These are phyloP conservation scores for Drosophila paracracens DNA, from an alignment of 2,888 invertebrate species.

Conservation along the genomic window DNA sequence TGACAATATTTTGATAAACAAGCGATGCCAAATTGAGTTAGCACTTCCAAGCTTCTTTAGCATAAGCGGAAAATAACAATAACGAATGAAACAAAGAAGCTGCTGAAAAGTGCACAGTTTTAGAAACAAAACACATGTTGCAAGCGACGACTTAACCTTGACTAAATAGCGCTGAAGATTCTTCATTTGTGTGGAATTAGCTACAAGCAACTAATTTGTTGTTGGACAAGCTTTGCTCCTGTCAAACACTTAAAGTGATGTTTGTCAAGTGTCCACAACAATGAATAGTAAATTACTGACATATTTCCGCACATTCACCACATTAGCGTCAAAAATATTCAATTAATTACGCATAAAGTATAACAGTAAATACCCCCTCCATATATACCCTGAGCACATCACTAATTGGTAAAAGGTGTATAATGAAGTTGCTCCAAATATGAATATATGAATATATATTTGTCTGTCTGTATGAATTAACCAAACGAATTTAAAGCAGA, in stretches of 20 bases:
- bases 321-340: constrained; percentile 71
- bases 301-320: constrained; percentile 78
- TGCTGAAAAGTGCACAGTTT: constrained; percentile 41
- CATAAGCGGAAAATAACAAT: constrained; percentile 52
- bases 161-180: constrained; percentile 29
- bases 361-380: constrained; percentile 21
- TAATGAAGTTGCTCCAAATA: neutral
- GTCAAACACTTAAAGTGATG: constrained; percentile 48
- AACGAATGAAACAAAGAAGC: constrained; percentile 46
- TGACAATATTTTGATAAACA: constrained; percentile 8
- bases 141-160: constrained; percentile 36
- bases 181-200: constrained; percentile 31
- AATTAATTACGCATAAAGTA: constrained; percentile 67
- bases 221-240: constrained; percentile 26
- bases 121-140: constrained; percentile 24
- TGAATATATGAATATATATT: neutral
- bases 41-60: constrained; percentile 40
- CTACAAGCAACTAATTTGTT: constrained; percentile 9
- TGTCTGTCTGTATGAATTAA: neutral
- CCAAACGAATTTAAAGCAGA: neutral
- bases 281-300: constrained; percentile 71
- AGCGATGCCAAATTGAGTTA: constrained; percentile 60
- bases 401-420: neutral
- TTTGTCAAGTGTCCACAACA: constrained; percentile 71
- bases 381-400: neutral